Evolutionary conservation across 2,113 vertebrate species (phyloP), one percentile per base, ranked within the genome.

Genomic region (Dendrocopos noguchii): DNA sequence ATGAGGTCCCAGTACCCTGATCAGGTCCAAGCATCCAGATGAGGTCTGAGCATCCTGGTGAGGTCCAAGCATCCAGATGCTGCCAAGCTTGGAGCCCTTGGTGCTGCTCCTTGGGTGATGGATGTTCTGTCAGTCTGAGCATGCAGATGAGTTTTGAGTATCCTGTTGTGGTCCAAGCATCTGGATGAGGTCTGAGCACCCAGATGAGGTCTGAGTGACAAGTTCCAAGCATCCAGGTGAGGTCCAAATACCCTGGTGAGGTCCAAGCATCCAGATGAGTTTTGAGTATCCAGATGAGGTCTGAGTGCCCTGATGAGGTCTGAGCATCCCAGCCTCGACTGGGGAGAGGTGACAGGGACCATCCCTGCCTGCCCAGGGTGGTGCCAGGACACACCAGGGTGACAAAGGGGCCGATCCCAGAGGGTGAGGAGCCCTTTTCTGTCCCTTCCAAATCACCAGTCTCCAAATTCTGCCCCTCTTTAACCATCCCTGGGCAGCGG

Each of bases 371-470:
- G n/a, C 70, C 5, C 2, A 0, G 21, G 27, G 22, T 56, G 25
- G 56, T 80, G 33, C 36, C 70, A 31, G 88, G 64, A 77, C 84
- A 29, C 31, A 9, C 13, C 2, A 0, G 0, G 0, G 79, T 64
- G 80, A 56, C 1, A 4, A 56, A 55, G n/a, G 0, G 0, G 4
- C 72, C 61, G 0, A 0, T 61, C 60, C 34, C 31, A 15, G 34
- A 46, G 82, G 27, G 21, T 2, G 42, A 72, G 71, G 42, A 85
- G 31, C 6, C 15, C 3, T 73, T 57, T 67, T 67, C 85, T 77
- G 33, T n/a, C 57, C 25, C 5, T 68, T 73, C 65, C 33, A 56
- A 57, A 33, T 78, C 72, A 6, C 80, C 50, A 12, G 0, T 46
- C 61, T 83, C 52, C 66, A 47, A 74, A 67, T 90, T 80, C 80